Conservation (phyloP, 2,113 vertebrate species). For the Myocastor coypus region DNA sequence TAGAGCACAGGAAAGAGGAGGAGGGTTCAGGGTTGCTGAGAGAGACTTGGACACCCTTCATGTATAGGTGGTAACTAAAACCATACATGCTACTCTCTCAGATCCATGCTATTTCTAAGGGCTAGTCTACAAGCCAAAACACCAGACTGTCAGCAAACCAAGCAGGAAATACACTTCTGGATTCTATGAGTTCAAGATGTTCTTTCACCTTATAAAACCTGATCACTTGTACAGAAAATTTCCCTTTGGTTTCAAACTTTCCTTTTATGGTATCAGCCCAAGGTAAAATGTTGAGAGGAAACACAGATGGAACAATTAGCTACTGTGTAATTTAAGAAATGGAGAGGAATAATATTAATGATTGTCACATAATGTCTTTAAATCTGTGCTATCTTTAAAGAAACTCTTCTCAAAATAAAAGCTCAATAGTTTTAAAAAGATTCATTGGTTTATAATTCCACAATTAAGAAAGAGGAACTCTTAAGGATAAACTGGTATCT, state of each 20-base stretch:
- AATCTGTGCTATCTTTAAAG: constrained; percentile 6
- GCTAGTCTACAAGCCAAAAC: constrained; percentile 64
- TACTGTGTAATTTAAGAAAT: constrained; percentile 51
- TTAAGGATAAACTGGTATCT: background rate
- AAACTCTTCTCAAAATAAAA: constrained; percentile 30
- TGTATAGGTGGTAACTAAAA: constrained; percentile 69
- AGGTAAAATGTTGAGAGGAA: constrained; percentile 58
- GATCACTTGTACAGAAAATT: constrained; percentile 66
- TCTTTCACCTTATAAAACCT: constrained; percentile 76
- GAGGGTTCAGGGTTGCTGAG: background rate
- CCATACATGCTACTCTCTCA: constrained; percentile 68
- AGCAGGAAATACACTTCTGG: constrained; percentile 61
- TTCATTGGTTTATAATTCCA: background rate
- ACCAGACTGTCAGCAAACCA: constrained; percentile 62
- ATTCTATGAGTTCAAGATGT: constrained; percentile 78
- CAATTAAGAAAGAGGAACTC: constrained; percentile 6
- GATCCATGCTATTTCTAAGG: constrained; percentile 60
- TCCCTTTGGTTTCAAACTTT: constrained; percentile 61
- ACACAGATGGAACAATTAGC: constrained; percentile 54
- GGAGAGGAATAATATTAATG: background rate
- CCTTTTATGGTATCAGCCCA: constrained; percentile 66
- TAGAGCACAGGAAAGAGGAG: constrained; percentile 15
- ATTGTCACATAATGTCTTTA: constrained; percentile 17
- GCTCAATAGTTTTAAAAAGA: constrained; percentile 7
- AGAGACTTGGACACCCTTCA: constrained; percentile 58